Percentiles rank a stretch among this genome's conserved stretches.
phyloP scores from a whole-genome alignment of 1,140 invertebrate species.

The Drosophila chauvacae region DNA sequence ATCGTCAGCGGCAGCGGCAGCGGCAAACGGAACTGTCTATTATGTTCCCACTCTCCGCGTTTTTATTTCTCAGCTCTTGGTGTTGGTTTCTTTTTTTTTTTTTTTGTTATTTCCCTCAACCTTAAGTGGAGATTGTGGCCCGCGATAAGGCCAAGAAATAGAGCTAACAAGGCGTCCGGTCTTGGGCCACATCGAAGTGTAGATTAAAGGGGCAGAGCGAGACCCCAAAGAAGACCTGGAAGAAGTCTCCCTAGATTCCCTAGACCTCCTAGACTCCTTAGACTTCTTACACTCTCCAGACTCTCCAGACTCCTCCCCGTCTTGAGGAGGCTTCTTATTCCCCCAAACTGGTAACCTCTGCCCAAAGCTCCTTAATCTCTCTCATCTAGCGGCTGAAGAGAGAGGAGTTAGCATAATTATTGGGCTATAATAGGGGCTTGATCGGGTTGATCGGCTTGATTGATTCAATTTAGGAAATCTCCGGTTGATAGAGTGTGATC shows the following conservation, averaged over 20 bases:
- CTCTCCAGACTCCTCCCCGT: not conserved
- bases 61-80: not conserved
- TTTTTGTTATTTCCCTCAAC: not conserved
- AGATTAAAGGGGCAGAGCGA: constrained; percentile 10
- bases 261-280: no score
- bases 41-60: constrained; percentile 32
- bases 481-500: not conserved
- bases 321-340: not conserved
- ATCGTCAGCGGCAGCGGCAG: constrained; percentile 48
- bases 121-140: constrained; percentile 36
- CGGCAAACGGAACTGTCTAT: constrained; percentile 73
- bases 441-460: not conserved
- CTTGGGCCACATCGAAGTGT: constrained; percentile 13
- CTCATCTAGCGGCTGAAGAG: not conserved
- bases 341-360: not conserved
- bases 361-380: not conserved
- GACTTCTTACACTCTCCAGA: not conserved
- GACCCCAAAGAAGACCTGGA: not conserved
- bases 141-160: constrained; percentile 46
- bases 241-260: not conserved
- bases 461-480: not conserved
- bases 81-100: no score
- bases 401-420: not conserved
- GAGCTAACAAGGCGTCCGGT: constrained; percentile 27
- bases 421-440: not conserved